Evolutionary conservation across 2,888 invertebrate genomes (phyloP).

Genomic region (Nasonia oneida): DNA sequence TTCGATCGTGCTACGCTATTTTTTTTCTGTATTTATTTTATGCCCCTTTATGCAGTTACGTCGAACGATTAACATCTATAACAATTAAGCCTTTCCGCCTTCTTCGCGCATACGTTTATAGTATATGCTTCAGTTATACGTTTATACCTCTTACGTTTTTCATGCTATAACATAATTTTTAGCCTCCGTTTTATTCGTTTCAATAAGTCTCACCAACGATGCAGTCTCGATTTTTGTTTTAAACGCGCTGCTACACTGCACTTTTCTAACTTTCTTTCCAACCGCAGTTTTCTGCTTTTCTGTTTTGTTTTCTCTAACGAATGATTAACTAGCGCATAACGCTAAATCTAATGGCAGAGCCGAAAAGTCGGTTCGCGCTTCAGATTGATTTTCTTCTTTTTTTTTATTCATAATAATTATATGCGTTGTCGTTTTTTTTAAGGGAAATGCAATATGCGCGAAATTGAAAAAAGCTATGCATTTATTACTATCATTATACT

Average conservation of each 20-base stretch:
- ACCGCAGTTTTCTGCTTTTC: not conserved
- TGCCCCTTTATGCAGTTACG: slow-evolving; percentile 62
- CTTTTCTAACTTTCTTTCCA: not conserved
- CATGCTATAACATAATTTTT: slow-evolving; percentile 20
- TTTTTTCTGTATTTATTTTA: slow-evolving; percentile 35
- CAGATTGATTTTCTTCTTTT: slow-evolving; percentile 3
- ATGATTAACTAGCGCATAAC: slow-evolving; percentile 57
- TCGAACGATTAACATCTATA: slow-evolving; percentile 68
- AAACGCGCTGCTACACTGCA: slow-evolving; percentile 7
- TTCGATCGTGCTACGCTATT: slow-evolving; percentile 55
- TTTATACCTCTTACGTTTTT: slow-evolving; percentile 19
- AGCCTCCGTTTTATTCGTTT: not conserved
- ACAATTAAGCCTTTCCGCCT: slow-evolving; percentile 61
- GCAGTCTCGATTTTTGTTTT: slow-evolving; percentile 41
- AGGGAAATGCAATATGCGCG: slow-evolving; percentile 46
- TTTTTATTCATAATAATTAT: not conserved
- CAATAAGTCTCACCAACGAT: slow-evolving; percentile 8
- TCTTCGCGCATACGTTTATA: slow-evolving; percentile 30
- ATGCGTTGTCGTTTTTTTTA: not conserved
- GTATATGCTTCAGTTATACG: slow-evolving; percentile 8
- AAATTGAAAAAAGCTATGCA: slow-evolving; percentile 58
- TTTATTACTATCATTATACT: slow-evolving; percentile 34
- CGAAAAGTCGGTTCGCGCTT: slow-evolving; percentile 46
- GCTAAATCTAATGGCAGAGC: slow-evolving; percentile 59
- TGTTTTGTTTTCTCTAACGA: slow-evolving; percentile 44